Evolutionary conservation across 2,797 vertebrate genomes (phyloP), one percentile per base, ranked within the genome.

Genomic region (Liparis tanakae): DNA sequence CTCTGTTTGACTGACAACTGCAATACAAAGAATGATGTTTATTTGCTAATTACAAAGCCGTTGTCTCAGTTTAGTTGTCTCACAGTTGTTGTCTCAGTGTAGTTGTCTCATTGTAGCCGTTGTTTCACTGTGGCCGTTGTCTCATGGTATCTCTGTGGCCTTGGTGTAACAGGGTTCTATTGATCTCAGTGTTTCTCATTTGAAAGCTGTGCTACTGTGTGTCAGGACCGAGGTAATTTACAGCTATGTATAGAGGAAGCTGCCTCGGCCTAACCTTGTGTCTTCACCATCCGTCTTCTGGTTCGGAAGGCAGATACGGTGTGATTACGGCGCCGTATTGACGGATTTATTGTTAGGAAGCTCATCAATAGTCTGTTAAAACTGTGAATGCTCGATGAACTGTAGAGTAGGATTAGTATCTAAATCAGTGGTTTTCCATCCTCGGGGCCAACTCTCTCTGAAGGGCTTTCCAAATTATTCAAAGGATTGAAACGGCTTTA

Each of bases 131-230:
- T 64, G 17, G 82, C 48, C 30, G 65, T 30, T 80, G 67, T 81
- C 43, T 81, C 61, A 6, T 48, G 69, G 18, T 80, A 61, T 80
- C 39, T 81, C 61, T 5, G 50, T 83, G 89, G 57, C 91, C 87
- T 89, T 92, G 87, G 82, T 79, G 84, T 79, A 78, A 61, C 78
- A 75, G 77, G 76, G 57, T 72, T 77, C 62, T 84, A 94, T 94
- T 69, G 91, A 94, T 94, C 87, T 80, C 41, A 70, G 30, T 13
- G 62, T 80, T 85, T 89, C 82, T 89, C 81, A 91, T 93, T 90
- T 87, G 71, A 86, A 89, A 75, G 76, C 87, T 69, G 75, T 79
- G 82, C 65, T 63, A 70, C 74, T 68, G 56, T 9, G 71, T 78
- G 79, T 89, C 82, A 82, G 82, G 79, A 61, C 65, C 43, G 30